A percentile compares a stretch with the other conserved stretches of the same genome.
Evolutionary conservation across 92 coral and sea anemone species (phyloP).

Genomic region (Epizoanthus ramosus): DNA sequence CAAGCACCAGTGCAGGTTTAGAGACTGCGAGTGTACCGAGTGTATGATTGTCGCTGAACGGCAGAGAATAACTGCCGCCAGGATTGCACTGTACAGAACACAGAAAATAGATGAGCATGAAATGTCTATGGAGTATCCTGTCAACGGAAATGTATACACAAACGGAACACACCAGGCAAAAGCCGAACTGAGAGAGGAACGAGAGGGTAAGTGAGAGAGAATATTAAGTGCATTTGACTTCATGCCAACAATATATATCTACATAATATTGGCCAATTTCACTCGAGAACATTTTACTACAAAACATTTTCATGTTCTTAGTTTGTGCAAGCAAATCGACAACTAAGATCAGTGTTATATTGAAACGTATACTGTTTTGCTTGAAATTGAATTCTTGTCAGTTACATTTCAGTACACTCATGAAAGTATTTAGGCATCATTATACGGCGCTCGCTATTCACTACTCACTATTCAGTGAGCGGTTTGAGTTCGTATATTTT

Average conservation of each 20-base stretch:
- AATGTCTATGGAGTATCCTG: slow-evolving; percentile 47
- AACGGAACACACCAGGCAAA: slow-evolving; percentile 45
- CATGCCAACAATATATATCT: background rate
- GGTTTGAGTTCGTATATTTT: too few relatives aligned
- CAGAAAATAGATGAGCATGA: slow-evolving; percentile 82
- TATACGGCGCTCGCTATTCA: too few relatives aligned
- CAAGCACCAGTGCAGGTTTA: slow-evolving; percentile 91
- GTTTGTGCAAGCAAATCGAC: too few relatives aligned
- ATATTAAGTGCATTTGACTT: background rate
- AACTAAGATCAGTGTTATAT: too few relatives aligned
- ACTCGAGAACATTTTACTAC: background rate
- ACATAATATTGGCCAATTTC: background rate
- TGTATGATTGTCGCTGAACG: slow-evolving; percentile 91
- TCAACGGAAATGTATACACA: slow-evolving; percentile 40
- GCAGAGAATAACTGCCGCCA: slow-evolving; percentile 91
- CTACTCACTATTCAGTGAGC: too few relatives aligned
- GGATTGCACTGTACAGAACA: slow-evolving; percentile 90
- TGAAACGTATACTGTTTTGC: too few relatives aligned
- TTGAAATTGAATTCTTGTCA: too few relatives aligned
- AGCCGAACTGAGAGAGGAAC: slow-evolving; percentile 31
- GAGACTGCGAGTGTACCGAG: slow-evolving; percentile 86
- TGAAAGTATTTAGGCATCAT: too few relatives aligned
- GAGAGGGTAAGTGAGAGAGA: slow-evolving; percentile 43
- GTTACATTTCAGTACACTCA: too few relatives aligned
- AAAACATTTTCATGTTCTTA: too few relatives aligned